Conservation (phyloP, 2,888 invertebrate genomes). For the Eurytoma adleriae region DNA sequence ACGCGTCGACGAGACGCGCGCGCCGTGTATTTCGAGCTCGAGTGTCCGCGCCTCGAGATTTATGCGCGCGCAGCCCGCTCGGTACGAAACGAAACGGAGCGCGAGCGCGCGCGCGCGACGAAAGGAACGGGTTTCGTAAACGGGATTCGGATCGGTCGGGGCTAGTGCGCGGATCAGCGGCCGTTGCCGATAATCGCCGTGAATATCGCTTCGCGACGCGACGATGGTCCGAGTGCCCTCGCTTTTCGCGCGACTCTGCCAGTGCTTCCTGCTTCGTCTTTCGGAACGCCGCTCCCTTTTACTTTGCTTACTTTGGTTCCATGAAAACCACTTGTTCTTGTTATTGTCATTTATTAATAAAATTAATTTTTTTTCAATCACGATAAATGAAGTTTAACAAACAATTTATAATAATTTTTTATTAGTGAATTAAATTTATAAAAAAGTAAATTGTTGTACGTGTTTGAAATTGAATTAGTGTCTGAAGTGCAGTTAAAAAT, state of each 20-base stretch:
- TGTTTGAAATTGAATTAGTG: too few relatives aligned
- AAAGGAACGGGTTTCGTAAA: slow-evolving; percentile 69
- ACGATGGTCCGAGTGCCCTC: not conserved
- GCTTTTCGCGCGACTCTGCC: slow-evolving; percentile 23
- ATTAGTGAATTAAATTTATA: too few relatives aligned
- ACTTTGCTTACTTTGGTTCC: too few relatives aligned
- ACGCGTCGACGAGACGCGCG: slow-evolving; percentile 57
- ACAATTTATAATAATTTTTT: too few relatives aligned
- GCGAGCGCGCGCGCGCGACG: slow-evolving; percentile 58
- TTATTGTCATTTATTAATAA: too few relatives aligned
- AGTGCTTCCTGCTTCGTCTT: too few relatives aligned
- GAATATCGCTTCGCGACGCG: not conserved
- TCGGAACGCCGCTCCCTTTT: too few relatives aligned
- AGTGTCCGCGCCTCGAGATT: slow-evolving; percentile 64
- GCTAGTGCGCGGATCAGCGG: slow-evolving; percentile 44
- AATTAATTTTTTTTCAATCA: too few relatives aligned
- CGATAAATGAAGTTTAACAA: too few relatives aligned
- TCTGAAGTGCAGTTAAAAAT: too few relatives aligned
- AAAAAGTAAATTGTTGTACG: too few relatives aligned
- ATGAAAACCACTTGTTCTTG: too few relatives aligned
- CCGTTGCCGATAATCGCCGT: slow-evolving; percentile 55
- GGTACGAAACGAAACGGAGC: slow-evolving; percentile 46
- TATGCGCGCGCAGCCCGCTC: slow-evolving; percentile 57
- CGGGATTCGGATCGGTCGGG: slow-evolving; percentile 66
- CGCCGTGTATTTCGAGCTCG: slow-evolving; percentile 55